These are phyloP conservation scores for Cheirogaleus major DNA, from an alignment of 2,797 vertebrate genomes.

Conservation along the genomic window DNA sequence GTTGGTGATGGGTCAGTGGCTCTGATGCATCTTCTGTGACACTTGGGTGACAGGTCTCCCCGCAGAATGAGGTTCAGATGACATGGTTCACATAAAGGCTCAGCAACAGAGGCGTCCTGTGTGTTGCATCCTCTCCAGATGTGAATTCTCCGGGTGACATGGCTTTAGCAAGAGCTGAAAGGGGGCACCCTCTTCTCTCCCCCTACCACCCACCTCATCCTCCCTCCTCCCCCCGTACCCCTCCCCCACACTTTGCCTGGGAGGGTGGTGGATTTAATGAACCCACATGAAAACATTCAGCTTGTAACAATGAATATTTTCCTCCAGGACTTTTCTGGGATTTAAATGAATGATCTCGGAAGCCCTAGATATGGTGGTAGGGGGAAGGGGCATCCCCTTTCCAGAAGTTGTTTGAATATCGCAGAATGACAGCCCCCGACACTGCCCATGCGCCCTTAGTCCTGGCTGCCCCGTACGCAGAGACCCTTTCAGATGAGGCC, in stretches of 20 bases:
- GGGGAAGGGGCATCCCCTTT: not conserved
- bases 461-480: not conserved
- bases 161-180: not conserved
- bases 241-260: not conserved
- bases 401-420: not conserved
- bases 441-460: not conserved
- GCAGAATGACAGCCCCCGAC: not conserved
- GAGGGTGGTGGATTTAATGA: not conserved
- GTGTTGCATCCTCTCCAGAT: not conserved
- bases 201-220: not conserved
- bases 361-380: not conserved
- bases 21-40: not conserved
- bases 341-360: not conserved
- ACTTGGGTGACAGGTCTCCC: not conserved
- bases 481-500: not conserved
- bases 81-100: not conserved
- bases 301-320: not conserved
- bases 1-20: not conserved
- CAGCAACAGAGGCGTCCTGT: rapidly evolving
- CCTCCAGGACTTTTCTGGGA: not conserved
- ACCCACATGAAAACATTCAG: not conserved
- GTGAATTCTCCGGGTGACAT: not conserved
- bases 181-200: not conserved
- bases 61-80: not conserved
- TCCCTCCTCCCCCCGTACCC: not conserved